phyloP scores from a whole-genome alignment of 1,140 invertebrate genomes.

The Aphelinus certus region DNA sequence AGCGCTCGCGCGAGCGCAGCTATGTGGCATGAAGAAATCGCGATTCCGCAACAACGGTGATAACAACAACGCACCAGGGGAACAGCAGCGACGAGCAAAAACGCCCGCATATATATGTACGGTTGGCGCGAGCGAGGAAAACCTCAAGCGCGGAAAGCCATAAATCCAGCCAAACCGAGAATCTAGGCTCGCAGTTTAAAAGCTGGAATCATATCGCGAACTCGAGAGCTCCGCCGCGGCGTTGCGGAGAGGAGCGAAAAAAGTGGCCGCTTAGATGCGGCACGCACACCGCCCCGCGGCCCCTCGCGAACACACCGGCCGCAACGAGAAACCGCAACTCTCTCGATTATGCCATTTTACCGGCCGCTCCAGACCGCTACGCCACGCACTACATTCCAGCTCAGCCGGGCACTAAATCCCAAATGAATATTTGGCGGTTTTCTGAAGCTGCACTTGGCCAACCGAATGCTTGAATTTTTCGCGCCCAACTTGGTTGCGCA shows the following conservation, averaged over 20 bases:
- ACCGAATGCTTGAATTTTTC: not conserved
- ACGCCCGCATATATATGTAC: too few species aligned
- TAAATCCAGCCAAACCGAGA: too few species aligned
- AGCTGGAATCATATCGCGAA: not conserved
- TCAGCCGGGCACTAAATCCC: constrained; percentile 8
- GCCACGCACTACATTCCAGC: constrained; percentile 17
- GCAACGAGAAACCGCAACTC: constrained; percentile 13
- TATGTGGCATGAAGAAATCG: too few species aligned
- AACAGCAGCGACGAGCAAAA: too few species aligned
- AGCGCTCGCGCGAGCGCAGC: too few species aligned
- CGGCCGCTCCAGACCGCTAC: constrained; percentile 27
- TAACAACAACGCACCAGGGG: too few species aligned
- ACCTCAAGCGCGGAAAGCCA: too few species aligned
- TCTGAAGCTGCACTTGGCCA: not conserved
- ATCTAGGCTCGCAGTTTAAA: not conserved
- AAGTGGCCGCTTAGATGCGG: not conserved
- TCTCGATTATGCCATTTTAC: constrained; percentile 38
- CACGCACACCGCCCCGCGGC: not conserved
- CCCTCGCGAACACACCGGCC: too few species aligned
- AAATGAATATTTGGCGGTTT: not conserved
- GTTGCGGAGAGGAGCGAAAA: not conserved
- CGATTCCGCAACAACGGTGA: too few species aligned
- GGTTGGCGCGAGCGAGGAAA: too few species aligned
- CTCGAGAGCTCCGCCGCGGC: not conserved
- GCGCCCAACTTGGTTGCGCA: too few species aligned